A percentile compares a stretch with the other conserved stretches of the same genome.
phyloP scores from a whole-genome alignment of 2,113 vertebrate species.

The Perca fluviatilis region DNA sequence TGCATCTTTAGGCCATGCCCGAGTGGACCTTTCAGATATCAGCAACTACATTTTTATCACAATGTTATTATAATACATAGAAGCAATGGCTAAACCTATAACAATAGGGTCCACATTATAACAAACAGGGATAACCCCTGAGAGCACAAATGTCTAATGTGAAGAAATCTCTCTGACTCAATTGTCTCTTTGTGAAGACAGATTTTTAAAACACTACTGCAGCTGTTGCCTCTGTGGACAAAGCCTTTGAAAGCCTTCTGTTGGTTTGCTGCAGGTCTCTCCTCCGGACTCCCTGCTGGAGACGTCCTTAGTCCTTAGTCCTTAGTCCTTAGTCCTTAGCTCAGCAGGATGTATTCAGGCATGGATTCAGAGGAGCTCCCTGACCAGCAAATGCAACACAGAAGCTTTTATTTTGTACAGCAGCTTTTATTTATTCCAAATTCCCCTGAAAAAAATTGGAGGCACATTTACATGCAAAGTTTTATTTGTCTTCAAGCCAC shows the following conservation, averaged over 20 bases:
- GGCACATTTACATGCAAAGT: background rate
- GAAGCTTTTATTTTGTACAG: background rate
- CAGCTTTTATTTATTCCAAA: background rate
- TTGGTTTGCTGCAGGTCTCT: constrained; percentile 18
- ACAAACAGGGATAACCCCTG: background rate
- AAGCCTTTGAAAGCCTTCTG: background rate
- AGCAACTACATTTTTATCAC: too few relatives aligned
- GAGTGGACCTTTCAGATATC: background rate
- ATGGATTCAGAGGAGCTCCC: too few relatives aligned
- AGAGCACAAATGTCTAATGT: too few relatives aligned
- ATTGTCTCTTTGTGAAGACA: background rate
- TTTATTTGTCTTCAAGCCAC: background rate
- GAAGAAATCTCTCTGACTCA: too few relatives aligned
- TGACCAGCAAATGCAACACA: too few relatives aligned
- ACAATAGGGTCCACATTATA: background rate
- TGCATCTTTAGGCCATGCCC: too few relatives aligned
- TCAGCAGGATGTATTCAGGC: constrained; percentile 16
- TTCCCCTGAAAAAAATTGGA: background rate
- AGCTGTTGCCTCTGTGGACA: background rate
- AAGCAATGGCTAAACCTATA: background rate
- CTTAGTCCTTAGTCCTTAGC: too few relatives aligned
- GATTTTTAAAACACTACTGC: background rate
- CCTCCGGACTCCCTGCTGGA: constrained; percentile 3
- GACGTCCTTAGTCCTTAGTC: constrained; percentile 1
- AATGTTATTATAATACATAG: background rate